phyloP scores from a whole-genome alignment of 2,113 vertebrate species.

The Pelodiscus sinensis region DNA sequence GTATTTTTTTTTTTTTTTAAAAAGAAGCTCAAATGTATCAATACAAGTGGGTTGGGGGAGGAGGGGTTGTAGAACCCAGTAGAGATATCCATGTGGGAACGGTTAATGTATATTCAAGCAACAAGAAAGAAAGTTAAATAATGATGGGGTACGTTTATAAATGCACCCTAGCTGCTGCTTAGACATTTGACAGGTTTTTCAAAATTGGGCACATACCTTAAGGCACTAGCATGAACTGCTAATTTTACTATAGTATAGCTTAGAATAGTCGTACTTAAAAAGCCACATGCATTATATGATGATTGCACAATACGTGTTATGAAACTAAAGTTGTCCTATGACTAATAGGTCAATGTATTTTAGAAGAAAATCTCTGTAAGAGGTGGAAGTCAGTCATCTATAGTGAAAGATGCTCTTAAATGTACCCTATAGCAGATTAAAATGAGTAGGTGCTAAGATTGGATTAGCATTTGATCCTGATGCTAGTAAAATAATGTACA shows the following conservation, averaged over 20 bases:
- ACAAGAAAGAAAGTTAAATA: neutral
- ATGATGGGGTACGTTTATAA: neutral
- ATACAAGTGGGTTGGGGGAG: too few relatives aligned
- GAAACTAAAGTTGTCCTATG: neutral
- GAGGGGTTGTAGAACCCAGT: fast-evolving
- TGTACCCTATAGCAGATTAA: neutral
- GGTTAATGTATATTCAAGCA: fast-evolving
- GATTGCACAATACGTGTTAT: neutral
- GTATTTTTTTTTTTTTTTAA: neutral
- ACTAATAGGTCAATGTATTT: conserved; percentile 9
- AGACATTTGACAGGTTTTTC: neutral
- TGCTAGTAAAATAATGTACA: neutral
- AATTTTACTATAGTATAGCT: conserved; percentile 9
- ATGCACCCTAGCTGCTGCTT: neutral
- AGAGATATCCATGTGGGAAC: neutral
- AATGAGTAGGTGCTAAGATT: too few relatives aligned
- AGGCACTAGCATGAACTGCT: neutral
- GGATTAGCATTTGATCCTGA: neutral
- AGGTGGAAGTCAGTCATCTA: neutral
- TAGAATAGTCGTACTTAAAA: fast-evolving
- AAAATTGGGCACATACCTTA: neutral
- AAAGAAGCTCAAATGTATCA: neutral
- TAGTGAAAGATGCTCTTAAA: neutral
- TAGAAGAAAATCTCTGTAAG: neutral
- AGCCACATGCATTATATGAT: fast-evolving